Conservation (phyloP, 2,888 invertebrate genomes). For the Himalopsyche tibetana region DNA sequence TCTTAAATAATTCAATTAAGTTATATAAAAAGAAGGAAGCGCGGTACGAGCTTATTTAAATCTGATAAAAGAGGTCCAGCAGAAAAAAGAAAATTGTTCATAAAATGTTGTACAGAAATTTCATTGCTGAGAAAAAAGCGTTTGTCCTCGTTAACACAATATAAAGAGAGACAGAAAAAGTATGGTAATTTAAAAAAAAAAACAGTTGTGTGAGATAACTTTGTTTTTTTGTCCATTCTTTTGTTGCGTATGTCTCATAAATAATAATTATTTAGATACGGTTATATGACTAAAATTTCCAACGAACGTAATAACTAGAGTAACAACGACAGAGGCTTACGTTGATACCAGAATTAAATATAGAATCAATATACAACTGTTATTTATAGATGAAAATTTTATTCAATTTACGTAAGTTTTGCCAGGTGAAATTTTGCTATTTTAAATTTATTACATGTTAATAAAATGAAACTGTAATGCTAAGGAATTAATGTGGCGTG, state of each 20-base stretch:
- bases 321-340: too few species aligned
- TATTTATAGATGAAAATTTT: too few species aligned
- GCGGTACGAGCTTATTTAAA: background rate
- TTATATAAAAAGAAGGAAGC: background rate
- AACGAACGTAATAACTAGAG: too few species aligned
- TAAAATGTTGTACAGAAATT: background rate
- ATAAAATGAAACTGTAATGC: too few species aligned
- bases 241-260: background rate
- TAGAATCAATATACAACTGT: too few species aligned
- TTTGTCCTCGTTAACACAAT: conserved; percentile 35
- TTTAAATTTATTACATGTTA: too few species aligned
- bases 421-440: too few species aligned
- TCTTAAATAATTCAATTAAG: background rate
- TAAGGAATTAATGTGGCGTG: too few species aligned
- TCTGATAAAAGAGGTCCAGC: conserved; percentile 28
- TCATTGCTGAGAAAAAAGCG: conserved; percentile 32
- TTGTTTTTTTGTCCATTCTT: conserved; percentile 12
- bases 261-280: conserved; percentile 36
- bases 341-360: too few species aligned
- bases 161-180: conserved; percentile 21
- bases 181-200: background rate
- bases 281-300: too few species aligned
- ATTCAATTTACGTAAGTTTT: too few species aligned
- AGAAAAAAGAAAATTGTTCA: background rate
- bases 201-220: conserved; percentile 19